Base-by-base conservation (phyloP, 2,113 vertebrate species). In the Paralichthys olivaceus region DNA sequence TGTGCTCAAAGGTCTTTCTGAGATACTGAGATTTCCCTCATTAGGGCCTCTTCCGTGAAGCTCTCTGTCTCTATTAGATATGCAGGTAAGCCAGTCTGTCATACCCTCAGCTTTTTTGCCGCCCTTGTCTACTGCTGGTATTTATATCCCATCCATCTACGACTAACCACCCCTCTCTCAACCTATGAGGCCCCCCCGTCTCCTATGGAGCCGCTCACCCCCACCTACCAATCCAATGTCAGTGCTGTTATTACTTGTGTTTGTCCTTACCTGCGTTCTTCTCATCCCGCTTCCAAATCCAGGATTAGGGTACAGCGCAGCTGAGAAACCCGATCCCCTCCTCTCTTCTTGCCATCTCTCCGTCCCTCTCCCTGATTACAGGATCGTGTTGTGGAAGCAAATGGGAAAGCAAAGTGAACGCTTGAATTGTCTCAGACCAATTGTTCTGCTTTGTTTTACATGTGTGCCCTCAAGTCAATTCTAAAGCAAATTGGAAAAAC, bases 151-250 rank as follows among this genome's bases (percentile, higher is more conserved):
- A 76, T 84, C 84, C 80, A 76, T 81, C 76, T 17, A 58, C 72
- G 40, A 26, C 70, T 62, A 69, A 87, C 71, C 93, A 72, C 54
- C 77, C 82, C 83, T 93, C 90, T 93, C 93, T 95, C 93, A 91
- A 94, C 95, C 97, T 96, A 92, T 96, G 95, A 96, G 96, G 96
- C 91, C 83, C 84, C 89, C 91, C 83, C 91, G 62, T 89, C 79
- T 85, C 78, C 83, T 58, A 78, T 79, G 47, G 0, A 72, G 80
- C 86, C 91, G 89, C 92, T 89, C 92, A 91, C 91, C 91, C 90
- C 93, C 93, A 94, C 90, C 93, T 77, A 72, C 87, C 83, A 91
- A 88, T 93, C 86, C 89, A 86, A 93, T 94, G 93, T 91, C 84
- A 85, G 72, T 82, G 82, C 53, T 70, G 90, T 90, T 82, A 85